These are phyloP conservation scores for Diplosoma virens DNA, from an alignment of 23 tunicate genomes.

Conservation along the genomic window DNA sequence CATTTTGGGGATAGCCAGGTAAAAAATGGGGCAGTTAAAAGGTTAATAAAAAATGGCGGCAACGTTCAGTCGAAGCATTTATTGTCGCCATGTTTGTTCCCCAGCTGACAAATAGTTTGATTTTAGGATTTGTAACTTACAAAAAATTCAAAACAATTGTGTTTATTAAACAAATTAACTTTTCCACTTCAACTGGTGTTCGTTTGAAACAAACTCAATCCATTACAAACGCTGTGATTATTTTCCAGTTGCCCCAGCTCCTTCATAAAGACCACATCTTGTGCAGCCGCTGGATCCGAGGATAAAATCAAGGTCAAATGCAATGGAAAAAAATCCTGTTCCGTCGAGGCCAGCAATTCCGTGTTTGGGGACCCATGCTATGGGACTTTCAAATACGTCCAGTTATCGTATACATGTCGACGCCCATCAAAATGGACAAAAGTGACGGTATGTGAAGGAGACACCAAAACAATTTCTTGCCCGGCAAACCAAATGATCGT, in stretches of 20 bases:
- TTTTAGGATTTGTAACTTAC: too few relatives aligned
- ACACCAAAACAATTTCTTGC: neutral
- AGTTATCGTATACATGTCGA: neutral
- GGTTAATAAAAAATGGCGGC: too few relatives aligned
- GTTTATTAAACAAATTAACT: too few relatives aligned
- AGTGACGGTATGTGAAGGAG: neutral
- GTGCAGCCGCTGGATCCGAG: constrained; percentile 11
- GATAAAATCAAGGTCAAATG: neutral
- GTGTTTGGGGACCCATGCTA: constrained; percentile 38
- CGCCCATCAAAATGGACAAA: constrained; percentile 3
- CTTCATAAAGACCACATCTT: neutral
- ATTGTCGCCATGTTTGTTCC: too few relatives aligned
- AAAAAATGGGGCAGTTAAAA: too few relatives aligned
- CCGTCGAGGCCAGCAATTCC: constrained; percentile 12
- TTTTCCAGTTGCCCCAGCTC: neutral
- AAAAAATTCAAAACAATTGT: too few relatives aligned
- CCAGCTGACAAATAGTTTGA: too few relatives aligned
- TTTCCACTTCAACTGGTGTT: too few relatives aligned
- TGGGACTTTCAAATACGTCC: constrained; percentile 31
- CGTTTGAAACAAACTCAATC: too few relatives aligned
- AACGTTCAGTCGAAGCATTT: too few relatives aligned
- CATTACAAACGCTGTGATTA: too few relatives aligned
- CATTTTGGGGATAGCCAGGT: too few relatives aligned
- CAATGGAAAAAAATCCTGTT: constrained; percentile 20
- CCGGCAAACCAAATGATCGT: neutral